Evolutionary conservation across 2,888 invertebrate species (phyloP), one percentile per base, ranked within the genome.

Genomic region (Eremobia ochroleuca): DNA sequence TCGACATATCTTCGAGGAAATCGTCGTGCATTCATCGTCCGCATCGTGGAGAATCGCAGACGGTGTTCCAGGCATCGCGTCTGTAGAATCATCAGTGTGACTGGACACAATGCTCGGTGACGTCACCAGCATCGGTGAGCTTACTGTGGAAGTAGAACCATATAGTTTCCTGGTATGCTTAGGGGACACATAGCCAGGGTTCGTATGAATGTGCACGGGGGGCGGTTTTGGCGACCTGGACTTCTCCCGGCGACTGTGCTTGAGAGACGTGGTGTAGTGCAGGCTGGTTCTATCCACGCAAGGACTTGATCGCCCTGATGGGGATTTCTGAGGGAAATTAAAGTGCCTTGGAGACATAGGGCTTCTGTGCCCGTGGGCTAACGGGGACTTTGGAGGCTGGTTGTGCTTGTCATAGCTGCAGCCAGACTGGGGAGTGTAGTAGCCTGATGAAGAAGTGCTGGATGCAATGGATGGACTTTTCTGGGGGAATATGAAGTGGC

Each of bases 331-430:
- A 5, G 96, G 97, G 87, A 97, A 97, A 64, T 97, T 97, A 82
- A 97, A 97, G 87, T 97, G 97, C 52, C 97, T 95, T 0, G 97
- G 97, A 59, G 97, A 97, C 86, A 97, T 97, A 0, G 97, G 97
- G 81, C 97, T 97, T 65, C 97, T 92, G 69, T 97, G 97, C 1
- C 97, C 97, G 31, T 97, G 97, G 21, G 97, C 97, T 80, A 97
- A 94, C 0, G 97, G 97, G 11, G 97, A 97, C 76, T 96, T 97
- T 0, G 97, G 97, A 0, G 95, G 95, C 64, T 94, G 96, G 73
- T 93, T 94, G 83, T 96, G 94, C 81, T 96, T 96, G 77, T 96
- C 95, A 87, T 97, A 96, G 80, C 96, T 96, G 90, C 96, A 96
- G 74, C 97, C 96, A 0, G 97, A 97, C 82, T 97, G 97, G 34